Percentiles rank a stretch among this genome's conserved stretches.
phyloP scores from a whole-genome alignment of 2,888 invertebrate genomes.

The Melipona bicolor region DNA sequence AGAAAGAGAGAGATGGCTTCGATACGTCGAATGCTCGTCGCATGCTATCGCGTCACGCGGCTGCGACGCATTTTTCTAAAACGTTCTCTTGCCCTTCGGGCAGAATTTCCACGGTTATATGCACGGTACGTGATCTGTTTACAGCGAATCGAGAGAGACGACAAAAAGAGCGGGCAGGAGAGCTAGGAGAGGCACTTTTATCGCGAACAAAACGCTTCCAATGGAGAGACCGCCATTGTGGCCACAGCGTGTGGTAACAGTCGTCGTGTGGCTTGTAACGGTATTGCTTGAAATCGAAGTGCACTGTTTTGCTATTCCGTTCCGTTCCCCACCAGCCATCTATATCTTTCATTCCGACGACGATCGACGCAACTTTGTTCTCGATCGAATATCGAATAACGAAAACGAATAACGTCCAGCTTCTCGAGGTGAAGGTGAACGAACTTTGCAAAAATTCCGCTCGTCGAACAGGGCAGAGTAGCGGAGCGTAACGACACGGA shows the following conservation, averaged over 20 bases:
- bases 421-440: no score
- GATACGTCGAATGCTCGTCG: no score
- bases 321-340: conserved; percentile 23
- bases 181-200: conserved; percentile 41
- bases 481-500: no score
- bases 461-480: background rate
- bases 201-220: conserved; percentile 48
- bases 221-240: conserved; percentile 25
- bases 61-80: background rate
- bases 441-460: background rate
- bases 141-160: background rate
- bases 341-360: conserved; percentile 22
- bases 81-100: background rate
- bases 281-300: conserved; percentile 42
- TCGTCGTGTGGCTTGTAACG: conserved; percentile 39
- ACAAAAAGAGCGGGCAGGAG: conserved; percentile 35
- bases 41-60: background rate
- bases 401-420: background rate
- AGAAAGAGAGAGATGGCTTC: no score
- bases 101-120: conserved; percentile 10
- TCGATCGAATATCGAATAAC: no score
- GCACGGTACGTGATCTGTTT: conserved; percentile 39
- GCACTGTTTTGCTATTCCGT: conserved; percentile 30
- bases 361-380: conserved; percentile 13
- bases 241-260: conserved; percentile 6